phyloP scores from a whole-genome alignment of 2,113 vertebrate genomes.

The Cyprinodon brontotheroides region DNA sequence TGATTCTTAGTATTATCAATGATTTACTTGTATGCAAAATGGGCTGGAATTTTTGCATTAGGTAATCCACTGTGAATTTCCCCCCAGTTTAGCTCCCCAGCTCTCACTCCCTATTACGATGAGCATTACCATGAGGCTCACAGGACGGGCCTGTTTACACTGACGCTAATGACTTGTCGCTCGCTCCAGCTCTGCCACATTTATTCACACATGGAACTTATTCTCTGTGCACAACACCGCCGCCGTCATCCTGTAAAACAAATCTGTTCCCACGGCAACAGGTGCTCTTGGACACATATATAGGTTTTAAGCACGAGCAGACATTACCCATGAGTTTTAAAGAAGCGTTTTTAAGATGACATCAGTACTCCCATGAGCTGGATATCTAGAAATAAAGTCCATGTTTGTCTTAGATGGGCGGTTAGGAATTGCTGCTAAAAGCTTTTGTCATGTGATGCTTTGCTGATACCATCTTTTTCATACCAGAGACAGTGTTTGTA shows the following conservation, averaged over 20 bases:
- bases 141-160: conserved; percentile 42
- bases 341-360: conserved; percentile 42
- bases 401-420: conserved; percentile 52
- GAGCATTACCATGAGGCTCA: conserved; percentile 39
- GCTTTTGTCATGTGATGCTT: conserved; percentile 36
- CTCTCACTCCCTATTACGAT: conserved; percentile 43
- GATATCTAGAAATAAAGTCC: conserved; percentile 34
- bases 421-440: conserved; percentile 28
- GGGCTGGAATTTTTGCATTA: conserved; percentile 38
- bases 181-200: conserved; percentile 6
- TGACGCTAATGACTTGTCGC: conserved; percentile 40
- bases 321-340: conserved; percentile 25
- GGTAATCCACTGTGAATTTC: conserved; percentile 47
- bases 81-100: conserved; percentile 32
- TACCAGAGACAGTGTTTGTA: conserved; percentile 44
- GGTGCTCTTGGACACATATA: conserved; percentile 20
- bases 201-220: conserved; percentile 62
- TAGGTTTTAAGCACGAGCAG: conserved; percentile 22
- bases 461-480: conserved; percentile 42
- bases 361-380: conserved; percentile 48
- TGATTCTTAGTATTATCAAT: conserved; percentile 21
- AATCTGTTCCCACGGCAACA: conserved; percentile 53
- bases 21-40: conserved; percentile 34
- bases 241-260: conserved; percentile 49
- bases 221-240: conserved; percentile 27